Evolutionary conservation across 2,888 invertebrate genomes (phyloP), one percentile per base, ranked within the genome.

Genomic region (Diloba caeruleocephala): DNA sequence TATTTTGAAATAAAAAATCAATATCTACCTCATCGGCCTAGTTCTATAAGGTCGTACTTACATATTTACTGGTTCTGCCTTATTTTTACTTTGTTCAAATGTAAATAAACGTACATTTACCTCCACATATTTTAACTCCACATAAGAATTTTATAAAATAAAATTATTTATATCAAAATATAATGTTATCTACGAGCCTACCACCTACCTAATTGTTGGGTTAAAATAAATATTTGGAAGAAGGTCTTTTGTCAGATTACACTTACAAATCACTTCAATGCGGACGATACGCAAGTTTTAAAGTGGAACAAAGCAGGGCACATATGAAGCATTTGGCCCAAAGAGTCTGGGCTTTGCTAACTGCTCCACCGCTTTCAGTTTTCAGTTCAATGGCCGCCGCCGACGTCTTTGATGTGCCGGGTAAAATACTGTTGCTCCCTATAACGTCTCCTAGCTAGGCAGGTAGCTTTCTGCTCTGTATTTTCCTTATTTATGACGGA

Each of bases 341-440:
- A 60, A 71, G 58, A 65, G 62, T 67, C 12, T 50, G 67, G 63
- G 60, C 42, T 64, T 59, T 43, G 72, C 61, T 64, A 60, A 51
- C 62, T 59, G 51, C 53, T 62, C 48, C 58, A 69, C 52, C 74
- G 79, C 76, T 71, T 81, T 80, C 81, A 79, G 82, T 82, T 84
- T 88, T 88, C 85, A 87, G 87, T 84, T 84, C 85, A 88, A 78
- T 82, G 83, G 73, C 72, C 81, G 76, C 71, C 46, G 63, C 57
- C 65, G 74, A 76, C 62, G 75, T 77, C 88, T 90, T 91, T 90
- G 90, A 91, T 86, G 87, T 87, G 74, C 70, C 77, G 78, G 77
- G 66, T 88, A 84, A 86, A 85, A 85, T 84, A 86, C 82, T 82
- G 82, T 82, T 7, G 21, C 21, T 5, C 78, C 78, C 72, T 76